Evolutionary conservation across 2,888 invertebrate species (phyloP).

Genomic region (Drosophila barbarae): DNA sequence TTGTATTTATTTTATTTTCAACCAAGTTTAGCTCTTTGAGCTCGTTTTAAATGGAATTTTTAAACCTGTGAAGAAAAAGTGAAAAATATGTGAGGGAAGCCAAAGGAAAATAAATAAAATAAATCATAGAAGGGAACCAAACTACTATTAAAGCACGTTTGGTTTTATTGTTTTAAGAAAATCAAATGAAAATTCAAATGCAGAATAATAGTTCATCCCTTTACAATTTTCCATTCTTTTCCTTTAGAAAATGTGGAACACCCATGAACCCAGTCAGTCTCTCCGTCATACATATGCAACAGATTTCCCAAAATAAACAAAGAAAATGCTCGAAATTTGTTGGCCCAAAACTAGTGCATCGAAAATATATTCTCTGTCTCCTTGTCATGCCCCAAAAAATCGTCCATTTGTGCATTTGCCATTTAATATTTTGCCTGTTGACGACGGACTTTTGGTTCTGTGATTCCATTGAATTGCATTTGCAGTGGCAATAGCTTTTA

Average conservation of each 20-base stretch:
- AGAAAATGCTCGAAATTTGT: neutral
- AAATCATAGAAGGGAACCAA: no score
- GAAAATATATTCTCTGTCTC: neutral
- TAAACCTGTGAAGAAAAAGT: constrained; percentile 5
- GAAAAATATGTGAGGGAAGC: constrained; percentile 11
- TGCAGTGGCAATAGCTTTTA: constrained; percentile 36
- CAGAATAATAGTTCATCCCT: neutral
- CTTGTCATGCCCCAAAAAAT: neutral
- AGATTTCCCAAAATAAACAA: constrained; percentile 9
- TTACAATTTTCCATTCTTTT: neutral
- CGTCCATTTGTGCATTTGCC: constrained; percentile 5
- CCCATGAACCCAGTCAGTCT: neutral
- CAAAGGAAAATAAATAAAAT: neutral
- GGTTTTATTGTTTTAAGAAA: neutral
- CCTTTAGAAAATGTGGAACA: neutral
- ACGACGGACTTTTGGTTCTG: neutral
- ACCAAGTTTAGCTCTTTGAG: constrained; percentile 13
- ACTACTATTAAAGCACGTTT: neutral
- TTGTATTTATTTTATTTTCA: constrained; percentile 17
- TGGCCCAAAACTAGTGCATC: neutral
- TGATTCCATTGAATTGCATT: constrained; percentile 23
- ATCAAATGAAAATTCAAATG: neutral
- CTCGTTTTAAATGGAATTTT: constrained; percentile 24
- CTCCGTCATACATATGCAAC: neutral
- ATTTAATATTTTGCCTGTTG: neutral